These are phyloP conservation scores for Lamprologus tigripictilis DNA, from an alignment of 2,113 vertebrate species.

Conservation along the genomic window DNA sequence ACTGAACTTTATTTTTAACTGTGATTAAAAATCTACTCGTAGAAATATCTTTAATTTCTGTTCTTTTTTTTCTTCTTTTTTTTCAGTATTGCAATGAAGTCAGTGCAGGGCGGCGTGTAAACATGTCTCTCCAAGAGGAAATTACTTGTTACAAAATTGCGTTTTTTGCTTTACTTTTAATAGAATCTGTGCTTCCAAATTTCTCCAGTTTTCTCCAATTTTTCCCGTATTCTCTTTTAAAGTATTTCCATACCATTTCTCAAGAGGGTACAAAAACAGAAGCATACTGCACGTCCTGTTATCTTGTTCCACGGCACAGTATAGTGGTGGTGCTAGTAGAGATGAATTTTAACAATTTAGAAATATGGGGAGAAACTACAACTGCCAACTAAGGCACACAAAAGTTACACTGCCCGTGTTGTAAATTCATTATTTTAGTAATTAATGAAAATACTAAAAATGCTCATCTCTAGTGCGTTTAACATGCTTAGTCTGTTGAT, in stretches of 20 bases:
- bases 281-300: background rate
- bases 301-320: background rate
- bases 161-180: background rate
- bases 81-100: background rate
- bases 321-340: background rate
- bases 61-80: background rate
- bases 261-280: background rate
- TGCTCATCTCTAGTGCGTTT: constrained; percentile 1
- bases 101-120: background rate
- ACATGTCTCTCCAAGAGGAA: background rate
- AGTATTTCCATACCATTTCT: background rate
- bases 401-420: background rate
- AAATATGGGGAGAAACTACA: background rate
- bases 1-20: background rate
- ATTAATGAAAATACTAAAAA: background rate
- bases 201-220: background rate
- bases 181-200: background rate
- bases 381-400: background rate
- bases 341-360: background rate
- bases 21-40: background rate
- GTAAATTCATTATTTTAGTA: background rate
- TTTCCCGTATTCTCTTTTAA: background rate
- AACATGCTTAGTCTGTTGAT: background rate
- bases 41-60: background rate
- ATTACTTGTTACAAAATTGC: background rate